These are phyloP conservation scores for Aramus guarauna DNA, from an alignment of 2,113 vertebrate genomes.

Conservation along the genomic window DNA sequence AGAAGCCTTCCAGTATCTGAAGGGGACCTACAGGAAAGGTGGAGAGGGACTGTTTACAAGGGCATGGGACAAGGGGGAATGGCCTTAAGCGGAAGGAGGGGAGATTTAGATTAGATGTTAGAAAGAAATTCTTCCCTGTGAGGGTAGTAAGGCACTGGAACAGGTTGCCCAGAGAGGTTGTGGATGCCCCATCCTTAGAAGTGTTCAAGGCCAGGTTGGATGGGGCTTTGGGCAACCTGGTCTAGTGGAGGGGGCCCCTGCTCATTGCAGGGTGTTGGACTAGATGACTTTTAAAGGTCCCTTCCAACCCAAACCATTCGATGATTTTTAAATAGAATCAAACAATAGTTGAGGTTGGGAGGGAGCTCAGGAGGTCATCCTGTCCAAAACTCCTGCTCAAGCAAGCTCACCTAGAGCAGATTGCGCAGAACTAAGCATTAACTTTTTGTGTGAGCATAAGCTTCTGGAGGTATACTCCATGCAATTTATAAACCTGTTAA, in stretches of 20 bases:
- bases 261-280: not conserved
- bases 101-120: too few species aligned
- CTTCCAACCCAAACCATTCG: not conserved
- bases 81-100: not conserved
- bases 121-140: too few species aligned
- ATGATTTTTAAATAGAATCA: not conserved
- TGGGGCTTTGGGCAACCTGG: too few species aligned
- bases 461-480: not conserved
- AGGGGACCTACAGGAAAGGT: too few species aligned
- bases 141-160: too few species aligned
- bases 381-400: not conserved
- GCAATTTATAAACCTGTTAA: fast-evolving
- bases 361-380: not conserved
- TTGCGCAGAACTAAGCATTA: not conserved
- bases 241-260: too few species aligned
- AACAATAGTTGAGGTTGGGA: not conserved
- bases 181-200: too few species aligned
- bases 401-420: not conserved
- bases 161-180: too few species aligned
- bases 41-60: not conserved
- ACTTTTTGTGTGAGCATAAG: not conserved
- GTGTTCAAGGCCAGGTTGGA: too few species aligned
- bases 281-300: not conserved
- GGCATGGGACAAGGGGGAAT: fast-evolving
- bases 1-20: not conserved